Conservation (phyloP, 2,797 vertebrate genomes). For the Bucorvus abyssinicus region DNA sequence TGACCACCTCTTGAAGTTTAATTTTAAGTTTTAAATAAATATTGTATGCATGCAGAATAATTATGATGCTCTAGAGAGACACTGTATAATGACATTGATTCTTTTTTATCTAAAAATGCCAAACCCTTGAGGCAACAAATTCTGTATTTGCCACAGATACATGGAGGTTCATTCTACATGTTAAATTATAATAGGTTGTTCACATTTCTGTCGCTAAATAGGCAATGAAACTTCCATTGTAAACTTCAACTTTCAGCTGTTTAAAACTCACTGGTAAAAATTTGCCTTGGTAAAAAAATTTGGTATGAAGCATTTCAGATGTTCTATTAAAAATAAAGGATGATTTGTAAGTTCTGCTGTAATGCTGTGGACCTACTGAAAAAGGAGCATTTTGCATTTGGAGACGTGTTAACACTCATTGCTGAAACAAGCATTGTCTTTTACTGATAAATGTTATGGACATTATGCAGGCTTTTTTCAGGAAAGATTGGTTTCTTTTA, state of each 20-base stretch:
- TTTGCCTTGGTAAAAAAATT: neutral
- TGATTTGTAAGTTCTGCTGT: neutral
- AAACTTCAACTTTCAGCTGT: conserved; percentile 59
- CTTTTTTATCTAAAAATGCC: conserved; percentile 86
- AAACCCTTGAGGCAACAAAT: conserved; percentile 71
- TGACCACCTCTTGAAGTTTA: conserved; percentile 93
- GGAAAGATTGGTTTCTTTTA: neutral
- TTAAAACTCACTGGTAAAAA: conserved; percentile 35
- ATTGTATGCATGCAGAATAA: conserved; percentile 94
- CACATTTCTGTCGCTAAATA: conserved; percentile 38
- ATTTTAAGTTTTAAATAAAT: conserved; percentile 95
- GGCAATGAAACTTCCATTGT: neutral
- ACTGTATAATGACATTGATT: conserved; percentile 81
- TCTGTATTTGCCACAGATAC: conserved; percentile 69
- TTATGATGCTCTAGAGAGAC: conserved; percentile 84
- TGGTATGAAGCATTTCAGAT: neutral
- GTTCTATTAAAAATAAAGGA: neutral
- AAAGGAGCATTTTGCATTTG: neutral
- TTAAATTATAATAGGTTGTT: conserved; percentile 62
- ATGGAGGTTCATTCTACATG: conserved; percentile 61
- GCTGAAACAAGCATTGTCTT: neutral
- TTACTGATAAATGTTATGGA: neutral
- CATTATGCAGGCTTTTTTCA: neutral
- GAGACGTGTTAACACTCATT: neutral
- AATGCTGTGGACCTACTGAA: neutral